phyloP scores from a whole-genome alignment of 1,140 invertebrate species.

The Drosophila guanche region DNA sequence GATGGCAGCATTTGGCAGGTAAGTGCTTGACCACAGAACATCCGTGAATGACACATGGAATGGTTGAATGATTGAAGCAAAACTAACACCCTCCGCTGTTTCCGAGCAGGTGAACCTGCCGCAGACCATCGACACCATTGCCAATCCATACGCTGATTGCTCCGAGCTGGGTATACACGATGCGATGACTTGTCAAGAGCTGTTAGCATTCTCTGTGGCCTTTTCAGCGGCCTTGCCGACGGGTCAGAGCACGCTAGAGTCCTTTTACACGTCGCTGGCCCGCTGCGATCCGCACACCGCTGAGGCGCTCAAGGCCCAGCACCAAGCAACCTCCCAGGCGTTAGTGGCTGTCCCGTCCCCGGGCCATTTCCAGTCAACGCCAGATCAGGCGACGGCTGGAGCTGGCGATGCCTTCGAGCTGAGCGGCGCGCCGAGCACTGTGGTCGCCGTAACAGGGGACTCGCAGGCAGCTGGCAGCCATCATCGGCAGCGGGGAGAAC shows the following conservation, averaged over 20 bases:
- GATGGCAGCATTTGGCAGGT: constrained; percentile 88
- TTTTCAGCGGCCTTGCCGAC: constrained; percentile 95
- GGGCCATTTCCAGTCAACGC: too few species aligned
- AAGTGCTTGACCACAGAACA: constrained; percentile 13
- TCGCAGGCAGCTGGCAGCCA: not conserved
- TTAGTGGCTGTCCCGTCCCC: too few species aligned
- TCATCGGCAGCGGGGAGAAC: not conserved
- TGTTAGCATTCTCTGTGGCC: constrained; percentile 94
- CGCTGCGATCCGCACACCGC: constrained; percentile 84
- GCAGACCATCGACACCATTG: constrained; percentile 75
- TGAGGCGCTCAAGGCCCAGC: constrained; percentile 58
- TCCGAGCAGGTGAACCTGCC: constrained; percentile 75
- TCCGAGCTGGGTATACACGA: constrained; percentile 85
- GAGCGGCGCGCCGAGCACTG: constrained; percentile 1
- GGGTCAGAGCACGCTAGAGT: constrained; percentile 91
- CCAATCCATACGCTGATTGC: constrained; percentile 83
- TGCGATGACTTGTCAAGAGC: constrained; percentile 95
- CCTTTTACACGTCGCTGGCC: constrained; percentile 91
- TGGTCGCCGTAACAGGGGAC: constrained; percentile 11
- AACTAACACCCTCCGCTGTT: not conserved
- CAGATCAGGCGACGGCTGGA: too few species aligned
- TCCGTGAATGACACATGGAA: not conserved
- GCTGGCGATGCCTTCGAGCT: too few species aligned
- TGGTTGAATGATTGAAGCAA: too few species aligned
- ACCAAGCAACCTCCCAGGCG: too few species aligned